These are phyloP conservation scores for Parapsyche elsis DNA, from an alignment of 1,140 invertebrate genomes.

Conservation along the genomic window DNA sequence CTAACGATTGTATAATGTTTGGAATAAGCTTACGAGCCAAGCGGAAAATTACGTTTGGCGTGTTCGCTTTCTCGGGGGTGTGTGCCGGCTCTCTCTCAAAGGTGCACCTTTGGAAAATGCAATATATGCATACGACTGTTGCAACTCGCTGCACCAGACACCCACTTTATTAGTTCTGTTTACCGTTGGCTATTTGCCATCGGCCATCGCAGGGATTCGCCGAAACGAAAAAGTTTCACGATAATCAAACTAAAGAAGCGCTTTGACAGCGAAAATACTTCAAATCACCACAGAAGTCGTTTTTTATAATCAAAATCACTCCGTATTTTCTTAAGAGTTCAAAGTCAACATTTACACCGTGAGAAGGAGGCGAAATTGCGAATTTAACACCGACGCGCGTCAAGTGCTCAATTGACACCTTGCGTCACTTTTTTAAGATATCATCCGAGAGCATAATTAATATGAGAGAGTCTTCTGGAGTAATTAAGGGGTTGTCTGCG, in stretches of 20 bases:
- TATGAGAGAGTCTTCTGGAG: not conserved
- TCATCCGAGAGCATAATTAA: not conserved
- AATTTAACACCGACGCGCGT: no score
- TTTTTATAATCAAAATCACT: no score
- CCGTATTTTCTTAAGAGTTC: no score
- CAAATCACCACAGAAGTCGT: no score
- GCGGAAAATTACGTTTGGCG: not conserved
- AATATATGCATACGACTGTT: conserved; percentile 23
- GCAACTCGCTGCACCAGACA: conserved; percentile 10
- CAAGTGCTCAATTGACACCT: no score
- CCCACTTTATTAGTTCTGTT: conserved; percentile 37
- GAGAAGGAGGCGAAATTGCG: no score
- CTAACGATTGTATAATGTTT: no score
- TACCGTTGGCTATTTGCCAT: conserved; percentile 24
- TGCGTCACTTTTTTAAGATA: not conserved
- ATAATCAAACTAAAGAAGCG: no score
- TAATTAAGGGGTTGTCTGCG: conserved; percentile 12
- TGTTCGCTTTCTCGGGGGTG: not conserved
- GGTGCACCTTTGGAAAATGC: conserved; percentile 36
- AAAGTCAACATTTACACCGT: no score
- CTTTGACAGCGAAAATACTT: no score
- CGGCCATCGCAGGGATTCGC: no score
- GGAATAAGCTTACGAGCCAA: not conserved
- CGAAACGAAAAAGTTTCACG: no score
- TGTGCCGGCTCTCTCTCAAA: conserved; percentile 16